A percentile compares a stretch with the other conserved stretches of the same genome.
Conservation (phyloP, 2,113 vertebrate genomes). For the Campylomormyrus numenius region DNA sequence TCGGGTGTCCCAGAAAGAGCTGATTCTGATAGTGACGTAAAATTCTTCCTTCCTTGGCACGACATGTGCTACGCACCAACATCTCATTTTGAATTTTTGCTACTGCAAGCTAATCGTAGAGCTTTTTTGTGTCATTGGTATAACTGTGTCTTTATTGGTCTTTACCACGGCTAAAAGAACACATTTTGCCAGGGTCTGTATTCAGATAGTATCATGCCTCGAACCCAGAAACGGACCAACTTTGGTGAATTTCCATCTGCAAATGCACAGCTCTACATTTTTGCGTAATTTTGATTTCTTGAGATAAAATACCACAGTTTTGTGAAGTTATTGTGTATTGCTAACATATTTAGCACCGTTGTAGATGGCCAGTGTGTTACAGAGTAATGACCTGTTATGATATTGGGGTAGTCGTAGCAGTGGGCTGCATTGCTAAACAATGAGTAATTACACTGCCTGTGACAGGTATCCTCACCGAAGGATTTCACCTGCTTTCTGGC, state of each 20-base stretch:
- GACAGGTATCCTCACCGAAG: background rate
- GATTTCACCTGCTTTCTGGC: background rate
- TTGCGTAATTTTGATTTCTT: background rate
- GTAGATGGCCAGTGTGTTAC: background rate
- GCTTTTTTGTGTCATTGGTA: background rate
- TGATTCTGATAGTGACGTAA: background rate
- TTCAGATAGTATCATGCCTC: background rate
- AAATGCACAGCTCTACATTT: background rate
- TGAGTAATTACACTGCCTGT: background rate
- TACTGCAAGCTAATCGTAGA: background rate
- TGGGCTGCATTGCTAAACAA: background rate
- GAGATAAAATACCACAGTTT: background rate
- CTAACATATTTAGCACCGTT: background rate
- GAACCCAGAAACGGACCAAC: background rate
- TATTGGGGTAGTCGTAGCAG: background rate
- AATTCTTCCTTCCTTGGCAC: background rate
- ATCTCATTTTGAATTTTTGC: background rate
- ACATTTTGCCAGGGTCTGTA: background rate
- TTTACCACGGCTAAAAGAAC: background rate
- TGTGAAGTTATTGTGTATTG: background rate
- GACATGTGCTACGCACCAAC: background rate
- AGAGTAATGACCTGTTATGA: background rate
- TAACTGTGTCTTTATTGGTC: background rate
- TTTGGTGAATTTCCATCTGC: background rate
- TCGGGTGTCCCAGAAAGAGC: background rate